These are phyloP conservation scores for Onychostoma macrolepis DNA, from an alignment of 2,113 vertebrate species.

Conservation along the genomic window DNA sequence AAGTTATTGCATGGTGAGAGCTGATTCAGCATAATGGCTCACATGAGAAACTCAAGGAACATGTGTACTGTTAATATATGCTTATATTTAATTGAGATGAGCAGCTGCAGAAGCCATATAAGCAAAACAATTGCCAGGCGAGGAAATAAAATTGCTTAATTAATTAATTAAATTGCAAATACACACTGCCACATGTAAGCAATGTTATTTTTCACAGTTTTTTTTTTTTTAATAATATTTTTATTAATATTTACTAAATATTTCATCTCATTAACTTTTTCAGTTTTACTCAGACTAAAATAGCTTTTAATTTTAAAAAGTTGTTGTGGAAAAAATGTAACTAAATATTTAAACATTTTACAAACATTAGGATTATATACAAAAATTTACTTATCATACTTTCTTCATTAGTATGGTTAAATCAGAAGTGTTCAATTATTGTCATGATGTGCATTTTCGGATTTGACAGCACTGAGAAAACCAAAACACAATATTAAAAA, in stretches of 20 bases:
- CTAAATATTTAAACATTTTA: not conserved
- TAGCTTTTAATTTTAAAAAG: not conserved
- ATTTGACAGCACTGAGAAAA: too few relatives aligned
- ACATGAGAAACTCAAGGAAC: not conserved
- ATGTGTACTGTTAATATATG: conserved; percentile 1
- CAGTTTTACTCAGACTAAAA: not conserved
- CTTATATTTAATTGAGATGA: conserved; percentile 12
- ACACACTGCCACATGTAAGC: not conserved
- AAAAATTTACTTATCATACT: not conserved
- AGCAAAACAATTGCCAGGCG: not conserved
- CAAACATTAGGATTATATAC: not conserved
- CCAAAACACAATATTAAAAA: not conserved
- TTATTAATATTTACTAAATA: not conserved
- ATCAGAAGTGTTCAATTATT: not conserved
- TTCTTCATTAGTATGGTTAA: not conserved
- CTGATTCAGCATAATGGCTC: conserved; percentile 51
- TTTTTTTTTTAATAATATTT: not conserved
- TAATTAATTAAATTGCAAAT: not conserved
- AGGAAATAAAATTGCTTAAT: not conserved
- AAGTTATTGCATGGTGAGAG: conserved; percentile 50
- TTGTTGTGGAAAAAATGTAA: not conserved
- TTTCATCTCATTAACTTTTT: not conserved
- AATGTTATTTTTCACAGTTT: not conserved
- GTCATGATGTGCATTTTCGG: not conserved
- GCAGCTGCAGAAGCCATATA: not conserved